Base-by-base conservation (phyloP, 2,888 invertebrate genomes). In the Caenorhabditis angaria region DNA sequence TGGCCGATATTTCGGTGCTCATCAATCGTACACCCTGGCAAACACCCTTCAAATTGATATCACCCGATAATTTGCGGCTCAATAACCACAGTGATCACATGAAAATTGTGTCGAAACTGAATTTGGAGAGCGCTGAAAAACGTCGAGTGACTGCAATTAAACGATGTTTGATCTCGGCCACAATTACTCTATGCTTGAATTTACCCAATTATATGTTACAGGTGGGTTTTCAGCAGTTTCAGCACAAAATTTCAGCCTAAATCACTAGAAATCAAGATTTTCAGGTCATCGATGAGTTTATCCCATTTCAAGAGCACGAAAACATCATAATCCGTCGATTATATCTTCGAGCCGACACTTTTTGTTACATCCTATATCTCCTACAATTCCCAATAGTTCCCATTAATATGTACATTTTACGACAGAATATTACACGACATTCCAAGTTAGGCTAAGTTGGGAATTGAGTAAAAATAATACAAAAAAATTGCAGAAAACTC, bases 371-470 rank as follows among this genome's bases (percentile, higher is more conserved):
- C 24, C 75, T 78, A 4, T 80, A 80, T 48, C 71, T 80, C 1
- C 61, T 80, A 14, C 80, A 80, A 61, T 80, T 80, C 56, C 74
- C 77, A 1, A 61, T 78, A 14, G 78, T 80, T 12, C 78, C 78
- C 47, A 53, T 80, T 18, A 76, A 80, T 70, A 67, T 80, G 56
- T 74, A 75, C 57, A 75, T 77, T 35, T 70, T 80, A 24, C 68
- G 77, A 18, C 65, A 67, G 35, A 78, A 80, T 61, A 76, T 80
- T 60, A 73, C 68, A 27, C 48, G 78, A 24, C 70, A 68, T 50
- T 78, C 78, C 3, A 64, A 68, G 72, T 68, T 56, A 32, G 64
- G 18, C 20, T 8, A 41, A 12, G 24, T 18, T 29, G n/a, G 8
- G n/a, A n/a, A 2, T 27, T 56, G 12, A 22, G 28, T 29, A 35